These are phyloP conservation scores for Seira musarum DNA, from an alignment of 2,888 invertebrate species.

Conservation along the genomic window DNA sequence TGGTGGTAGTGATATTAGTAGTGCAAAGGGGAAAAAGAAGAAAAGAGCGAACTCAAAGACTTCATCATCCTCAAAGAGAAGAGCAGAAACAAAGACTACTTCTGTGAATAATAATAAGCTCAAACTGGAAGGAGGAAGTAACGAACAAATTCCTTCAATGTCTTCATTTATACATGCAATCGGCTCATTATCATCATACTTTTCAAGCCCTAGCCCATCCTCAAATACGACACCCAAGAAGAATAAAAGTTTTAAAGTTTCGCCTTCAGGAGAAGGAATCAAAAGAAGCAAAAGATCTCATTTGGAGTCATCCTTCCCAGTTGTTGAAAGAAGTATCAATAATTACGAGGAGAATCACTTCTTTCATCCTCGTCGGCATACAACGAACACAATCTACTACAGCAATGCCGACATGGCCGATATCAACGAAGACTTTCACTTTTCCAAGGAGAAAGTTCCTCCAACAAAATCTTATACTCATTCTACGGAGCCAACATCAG, in stretches of 20 bases:
- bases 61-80: constrained; percentile 43
- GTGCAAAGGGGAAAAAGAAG: constrained; percentile 16
- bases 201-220: neutral
- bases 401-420: constrained; percentile 17
- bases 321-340: constrained; percentile 21
- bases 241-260: constrained; percentile 6
- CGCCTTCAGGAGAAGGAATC: too few relatives aligned
- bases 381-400: constrained; percentile 25
- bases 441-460: constrained; percentile 10
- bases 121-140: neutral
- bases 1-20: neutral
- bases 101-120: neutral
- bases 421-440: constrained; percentile 4
- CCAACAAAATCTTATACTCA: neutral
- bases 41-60: neutral
- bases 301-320: constrained; percentile 4
- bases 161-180: neutral
- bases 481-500: constrained; percentile 38
- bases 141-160: neutral
- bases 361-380: constrained; percentile 43
- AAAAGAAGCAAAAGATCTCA: constrained; percentile 39
- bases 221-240: too few relatives aligned
- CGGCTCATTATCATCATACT: constrained; percentile 31
- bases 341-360: constrained; percentile 36
- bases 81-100: neutral